phyloP scores from a whole-genome alignment of 1,140 invertebrate species.

The Phymorhynchus buccinoides region DNA sequence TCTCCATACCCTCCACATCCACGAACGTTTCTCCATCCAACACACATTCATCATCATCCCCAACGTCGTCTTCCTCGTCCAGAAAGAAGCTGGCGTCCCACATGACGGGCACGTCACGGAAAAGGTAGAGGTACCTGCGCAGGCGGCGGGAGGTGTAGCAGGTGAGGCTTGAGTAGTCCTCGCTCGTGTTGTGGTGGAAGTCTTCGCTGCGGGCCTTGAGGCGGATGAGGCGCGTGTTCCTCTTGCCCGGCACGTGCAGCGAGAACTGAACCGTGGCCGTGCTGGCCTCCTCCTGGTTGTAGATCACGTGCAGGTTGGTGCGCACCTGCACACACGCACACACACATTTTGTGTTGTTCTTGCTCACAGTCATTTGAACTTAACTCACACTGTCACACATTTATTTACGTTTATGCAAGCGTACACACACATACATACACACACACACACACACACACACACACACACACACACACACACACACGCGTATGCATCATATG shows the following conservation, averaged over 20 bases:
- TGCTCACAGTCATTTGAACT: too few relatives aligned
- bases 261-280: constrained; percentile 21
- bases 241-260: constrained; percentile 25
- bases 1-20: background rate
- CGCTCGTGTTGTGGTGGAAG: constrained; percentile 1
- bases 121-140: constrained; percentile 24
- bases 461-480: too few relatives aligned
- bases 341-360: too few relatives aligned
- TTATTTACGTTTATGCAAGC: too few relatives aligned
- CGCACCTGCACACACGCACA: constrained; percentile 7
- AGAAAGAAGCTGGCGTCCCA: constrained; percentile 3
- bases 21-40: background rate
- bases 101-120: constrained; percentile 25
- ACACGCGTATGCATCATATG: too few relatives aligned
- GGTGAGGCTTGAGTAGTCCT: constrained; percentile 35
- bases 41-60: background rate
- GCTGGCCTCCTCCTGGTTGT: constrained; percentile 17
- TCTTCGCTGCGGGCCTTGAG: background rate
- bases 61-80: background rate
- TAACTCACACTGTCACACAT: too few relatives aligned
- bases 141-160: background rate
- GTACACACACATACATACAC: too few relatives aligned
- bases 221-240: background rate
- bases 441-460: too few relatives aligned
- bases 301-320: constrained; percentile 37